A percentile compares a stretch with the other conserved stretches of the same genome.
phyloP scores from a whole-genome alignment of 2,113 vertebrate species.

The Aplodontia rufa region DNA sequence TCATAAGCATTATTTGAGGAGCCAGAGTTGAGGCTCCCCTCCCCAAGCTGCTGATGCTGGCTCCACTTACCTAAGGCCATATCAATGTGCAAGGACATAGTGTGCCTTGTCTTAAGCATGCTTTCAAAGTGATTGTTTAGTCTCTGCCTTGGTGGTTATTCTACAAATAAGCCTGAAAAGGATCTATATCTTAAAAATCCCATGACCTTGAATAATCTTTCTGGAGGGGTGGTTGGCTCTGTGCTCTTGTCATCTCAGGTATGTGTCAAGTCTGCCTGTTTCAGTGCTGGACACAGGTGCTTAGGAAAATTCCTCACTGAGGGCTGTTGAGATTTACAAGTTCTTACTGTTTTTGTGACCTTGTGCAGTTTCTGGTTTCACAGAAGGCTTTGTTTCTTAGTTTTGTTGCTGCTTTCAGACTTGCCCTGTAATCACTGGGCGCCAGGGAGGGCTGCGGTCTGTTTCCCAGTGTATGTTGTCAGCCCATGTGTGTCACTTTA shows the following conservation, averaged over 20 bases:
- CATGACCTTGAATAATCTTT: background rate
- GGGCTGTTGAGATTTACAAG: constrained; percentile 36
- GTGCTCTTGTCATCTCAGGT: background rate
- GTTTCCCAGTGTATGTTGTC: background rate
- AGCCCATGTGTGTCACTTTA: constrained; percentile 27
- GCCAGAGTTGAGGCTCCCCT: no score
- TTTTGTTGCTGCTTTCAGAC: background rate
- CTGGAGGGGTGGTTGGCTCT: background rate
- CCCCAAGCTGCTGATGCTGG: rapidly evolving
- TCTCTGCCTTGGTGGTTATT: background rate
- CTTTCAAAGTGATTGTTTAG: background rate
- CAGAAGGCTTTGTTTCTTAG: constrained; percentile 61
- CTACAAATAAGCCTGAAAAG: background rate
- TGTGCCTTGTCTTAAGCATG: background rate
- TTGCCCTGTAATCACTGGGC: constrained; percentile 44
- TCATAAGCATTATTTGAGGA: background rate
- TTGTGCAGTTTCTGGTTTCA: constrained; percentile 62
- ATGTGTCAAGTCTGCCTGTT: background rate
- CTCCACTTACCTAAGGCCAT: rapidly evolving
- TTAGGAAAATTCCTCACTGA: constrained; percentile 32
- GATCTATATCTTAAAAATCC: background rate
- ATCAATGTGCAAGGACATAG: rapidly evolving
- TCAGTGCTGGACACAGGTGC: constrained; percentile 27
- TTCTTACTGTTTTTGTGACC: constrained; percentile 63
- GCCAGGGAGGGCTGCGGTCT: constrained; percentile 49